These are phyloP conservation scores for Dicyrtomina minuta DNA, from an alignment of 2,888 invertebrate species.

Conservation along the genomic window DNA sequence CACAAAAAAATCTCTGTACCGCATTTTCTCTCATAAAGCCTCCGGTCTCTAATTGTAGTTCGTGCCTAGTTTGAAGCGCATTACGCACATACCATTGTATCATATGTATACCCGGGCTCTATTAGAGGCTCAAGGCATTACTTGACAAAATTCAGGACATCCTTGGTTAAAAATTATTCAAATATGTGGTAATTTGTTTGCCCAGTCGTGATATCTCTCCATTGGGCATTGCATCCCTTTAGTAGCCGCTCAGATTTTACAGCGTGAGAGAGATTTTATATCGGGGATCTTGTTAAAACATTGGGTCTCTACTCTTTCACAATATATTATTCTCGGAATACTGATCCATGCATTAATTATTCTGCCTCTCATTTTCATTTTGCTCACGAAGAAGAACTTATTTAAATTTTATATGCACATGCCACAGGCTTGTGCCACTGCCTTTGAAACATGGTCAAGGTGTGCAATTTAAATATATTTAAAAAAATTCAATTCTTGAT, in stretches of 20 bases:
- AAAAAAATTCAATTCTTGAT: neutral
- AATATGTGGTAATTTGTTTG: too few species aligned
- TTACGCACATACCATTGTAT: too few species aligned
- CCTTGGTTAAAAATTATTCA: too few species aligned
- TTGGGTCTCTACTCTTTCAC: constrained; percentile 91
- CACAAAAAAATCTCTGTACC: too few species aligned
- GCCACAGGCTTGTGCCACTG: constrained; percentile 90
- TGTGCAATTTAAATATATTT: constrained; percentile 52
- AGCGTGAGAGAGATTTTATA: constrained; percentile 81
- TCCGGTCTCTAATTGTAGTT: too few species aligned
- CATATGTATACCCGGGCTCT: too few species aligned
- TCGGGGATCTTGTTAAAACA: too few species aligned
- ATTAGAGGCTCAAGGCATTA: too few species aligned
- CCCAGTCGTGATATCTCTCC: constrained; percentile 76
- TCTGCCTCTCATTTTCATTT: constrained; percentile 79
- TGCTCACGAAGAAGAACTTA: constrained; percentile 79
- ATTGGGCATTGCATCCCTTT: constrained; percentile 82
- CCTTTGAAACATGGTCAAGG: constrained; percentile 94
- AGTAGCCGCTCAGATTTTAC: constrained; percentile 84
- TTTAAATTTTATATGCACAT: constrained; percentile 77
- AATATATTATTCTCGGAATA: constrained; percentile 81
- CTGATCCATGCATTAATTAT: constrained; percentile 88
- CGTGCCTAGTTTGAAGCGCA: too few species aligned
- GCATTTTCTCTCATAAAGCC: too few species aligned
- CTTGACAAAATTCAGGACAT: too few species aligned